Conservation (phyloP, 2,113 vertebrate genomes). For the Solea senegalensis region DNA sequence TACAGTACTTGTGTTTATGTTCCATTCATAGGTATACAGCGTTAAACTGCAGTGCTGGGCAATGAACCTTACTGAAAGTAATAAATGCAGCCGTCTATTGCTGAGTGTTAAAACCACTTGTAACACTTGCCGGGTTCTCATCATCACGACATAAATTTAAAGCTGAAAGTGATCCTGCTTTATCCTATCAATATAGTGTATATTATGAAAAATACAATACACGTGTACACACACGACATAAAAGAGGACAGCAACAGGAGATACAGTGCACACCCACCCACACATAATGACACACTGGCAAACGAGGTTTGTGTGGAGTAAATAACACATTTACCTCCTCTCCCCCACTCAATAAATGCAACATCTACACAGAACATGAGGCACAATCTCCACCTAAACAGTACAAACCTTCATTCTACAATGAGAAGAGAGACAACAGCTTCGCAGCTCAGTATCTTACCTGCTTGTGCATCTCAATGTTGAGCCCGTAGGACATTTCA, state of each 20-base stretch:
- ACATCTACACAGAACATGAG: conserved; percentile 1
- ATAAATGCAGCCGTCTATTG: conserved; percentile 11
- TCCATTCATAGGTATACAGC: neutral
- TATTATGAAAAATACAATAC: neutral
- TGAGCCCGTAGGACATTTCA: conserved; percentile 80
- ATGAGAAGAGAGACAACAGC: neutral
- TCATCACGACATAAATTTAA: neutral
- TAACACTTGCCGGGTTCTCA: neutral
- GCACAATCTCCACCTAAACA: neutral
- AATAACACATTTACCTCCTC: conserved; percentile 37
- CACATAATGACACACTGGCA: conserved; percentile 23
- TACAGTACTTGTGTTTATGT: neutral
- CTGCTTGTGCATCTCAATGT: conserved; percentile 82
- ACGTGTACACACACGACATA: neutral
- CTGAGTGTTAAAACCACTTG: conserved; percentile 15
- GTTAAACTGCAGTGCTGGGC: neutral
- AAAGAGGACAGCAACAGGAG: conserved; percentile 5
- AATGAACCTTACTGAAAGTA: conserved; percentile 1
- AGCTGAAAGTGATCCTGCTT: conserved; percentile 2
- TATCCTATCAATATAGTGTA: neutral
- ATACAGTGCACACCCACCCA: conserved; percentile 20
- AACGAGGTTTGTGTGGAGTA: conserved; percentile 5
- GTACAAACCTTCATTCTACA: neutral
- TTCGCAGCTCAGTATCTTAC: conserved; percentile 44
- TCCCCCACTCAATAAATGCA: conserved; percentile 12